A percentile compares a stretch with the other conserved stretches of the same genome.
These are phyloP conservation scores for Sebastes kiyomatsui DNA, from an alignment of 2,797 vertebrate species.

Conservation along the genomic window DNA sequence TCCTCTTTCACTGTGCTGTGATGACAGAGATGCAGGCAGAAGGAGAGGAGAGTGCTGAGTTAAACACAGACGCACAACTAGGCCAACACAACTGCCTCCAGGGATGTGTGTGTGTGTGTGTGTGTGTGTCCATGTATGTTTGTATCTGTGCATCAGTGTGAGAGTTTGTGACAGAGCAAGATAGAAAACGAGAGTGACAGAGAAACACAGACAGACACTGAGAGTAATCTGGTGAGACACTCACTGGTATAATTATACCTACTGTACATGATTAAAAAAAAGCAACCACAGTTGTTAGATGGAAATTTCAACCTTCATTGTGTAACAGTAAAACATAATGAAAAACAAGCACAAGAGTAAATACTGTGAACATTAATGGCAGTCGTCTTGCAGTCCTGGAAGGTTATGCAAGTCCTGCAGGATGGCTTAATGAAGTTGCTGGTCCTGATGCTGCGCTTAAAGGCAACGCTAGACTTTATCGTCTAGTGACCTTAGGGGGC, in stretches of 20 bases:
- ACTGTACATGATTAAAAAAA: slow-evolving; percentile 31
- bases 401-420: neutral
- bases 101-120: slow-evolving; percentile 54
- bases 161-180: slow-evolving; percentile 17
- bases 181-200: slow-evolving; percentile 37
- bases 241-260: slow-evolving; percentile 39
- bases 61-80: slow-evolving; percentile 75
- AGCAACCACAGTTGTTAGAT: neutral
- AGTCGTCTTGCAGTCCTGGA: neutral
- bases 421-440: neutral
- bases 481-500: neutral
- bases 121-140: slow-evolving; percentile 14
- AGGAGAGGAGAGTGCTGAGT: slow-evolving; percentile 65
- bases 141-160: slow-evolving; percentile 22
- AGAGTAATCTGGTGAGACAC: slow-evolving; percentile 33
- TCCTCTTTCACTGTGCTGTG: slow-evolving; percentile 35
- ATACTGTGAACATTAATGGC: neutral
- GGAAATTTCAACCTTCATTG: neutral
- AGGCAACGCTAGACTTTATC: neutral
- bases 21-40: slow-evolving; percentile 60
- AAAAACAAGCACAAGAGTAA: neutral
- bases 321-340: neutral
- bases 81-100: slow-evolving; percentile 72
- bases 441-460: neutral
- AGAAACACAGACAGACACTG: slow-evolving; percentile 16